Conservation (phyloP, 2,888 invertebrate genomes). For the Iphiclides podalirius region DNA sequence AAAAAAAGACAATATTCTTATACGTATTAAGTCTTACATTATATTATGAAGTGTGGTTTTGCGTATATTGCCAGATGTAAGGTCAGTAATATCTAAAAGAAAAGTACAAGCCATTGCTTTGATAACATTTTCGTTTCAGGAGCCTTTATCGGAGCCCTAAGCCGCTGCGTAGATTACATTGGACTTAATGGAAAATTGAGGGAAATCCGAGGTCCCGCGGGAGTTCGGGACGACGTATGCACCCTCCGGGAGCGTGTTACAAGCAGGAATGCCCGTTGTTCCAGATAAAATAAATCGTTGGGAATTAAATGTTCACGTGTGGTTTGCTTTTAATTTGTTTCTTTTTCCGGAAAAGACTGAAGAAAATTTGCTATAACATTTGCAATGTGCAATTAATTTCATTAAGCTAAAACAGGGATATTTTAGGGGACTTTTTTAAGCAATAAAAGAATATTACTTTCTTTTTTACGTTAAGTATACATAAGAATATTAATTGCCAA, state of each 20-base stretch:
- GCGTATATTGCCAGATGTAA: too few species aligned
- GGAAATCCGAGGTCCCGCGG: conserved; percentile 34
- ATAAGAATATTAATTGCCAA: too few species aligned
- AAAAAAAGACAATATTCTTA: too few species aligned
- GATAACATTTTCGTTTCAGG: conserved; percentile 19
- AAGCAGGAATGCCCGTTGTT: conserved; percentile 13
- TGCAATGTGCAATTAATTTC: background rate
- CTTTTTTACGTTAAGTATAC: too few species aligned
- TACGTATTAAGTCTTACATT: too few species aligned
- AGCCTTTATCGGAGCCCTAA: conserved; percentile 11
- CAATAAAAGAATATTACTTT: too few species aligned
- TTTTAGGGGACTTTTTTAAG: too few species aligned
- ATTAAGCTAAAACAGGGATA: background rate
- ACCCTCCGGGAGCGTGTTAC: conserved; percentile 7
- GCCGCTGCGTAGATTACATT: conserved; percentile 24
- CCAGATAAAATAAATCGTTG: conserved; percentile 33
- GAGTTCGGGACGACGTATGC: conserved; percentile 27
- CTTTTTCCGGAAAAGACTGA: background rate
- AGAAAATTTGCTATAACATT: background rate
- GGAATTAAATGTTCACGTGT: conserved; percentile 31
- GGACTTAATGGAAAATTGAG: conserved; percentile 42
- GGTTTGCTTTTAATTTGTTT: conserved; percentile 21
- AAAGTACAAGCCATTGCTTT: conserved; percentile 11
- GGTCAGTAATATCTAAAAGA: too few species aligned
- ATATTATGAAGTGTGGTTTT: too few species aligned